A percentile compares a stretch with the other conserved stretches of the same genome.
phyloP scores from a whole-genome alignment of 2,797 vertebrate species.

The Poeciliopsis gracilis region DNA sequence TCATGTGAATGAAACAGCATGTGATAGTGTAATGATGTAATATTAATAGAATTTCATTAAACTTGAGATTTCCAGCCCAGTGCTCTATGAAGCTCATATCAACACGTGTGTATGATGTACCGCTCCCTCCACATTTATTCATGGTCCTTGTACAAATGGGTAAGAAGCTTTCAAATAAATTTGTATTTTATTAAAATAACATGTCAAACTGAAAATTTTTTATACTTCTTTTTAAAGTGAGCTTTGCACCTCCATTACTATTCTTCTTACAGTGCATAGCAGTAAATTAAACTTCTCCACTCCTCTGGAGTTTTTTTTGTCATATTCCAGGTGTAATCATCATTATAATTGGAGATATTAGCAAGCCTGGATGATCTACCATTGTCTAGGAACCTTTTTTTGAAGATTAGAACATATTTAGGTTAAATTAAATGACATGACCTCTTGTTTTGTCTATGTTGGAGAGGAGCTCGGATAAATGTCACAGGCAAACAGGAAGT shows the following conservation, averaged over 20 bases:
- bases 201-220: neutral
- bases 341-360: neutral
- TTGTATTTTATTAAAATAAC: neutral
- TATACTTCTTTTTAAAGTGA: neutral
- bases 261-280: neutral
- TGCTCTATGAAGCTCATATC: slow-evolving; percentile 5
- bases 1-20: slow-evolving; percentile 26
- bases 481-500: neutral
- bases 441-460: neutral
- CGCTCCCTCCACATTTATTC: neutral
- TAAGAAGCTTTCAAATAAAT: neutral
- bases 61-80: slow-evolving; percentile 5
- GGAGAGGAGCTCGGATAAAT: neutral
- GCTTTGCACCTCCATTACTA: neutral
- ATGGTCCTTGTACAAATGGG: neutral
- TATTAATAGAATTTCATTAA: slow-evolving; percentile 23
- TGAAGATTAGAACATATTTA: neutral
- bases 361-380: neutral
- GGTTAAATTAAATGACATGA: neutral
- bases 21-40: slow-evolving; percentile 17
- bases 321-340: neutral
- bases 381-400: neutral
- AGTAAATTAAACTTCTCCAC: neutral
- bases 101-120: neutral
- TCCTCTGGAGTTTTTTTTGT: neutral